phyloP scores from a whole-genome alignment of 2,888 invertebrate genomes.

The Taphrorychus bicolor region DNA sequence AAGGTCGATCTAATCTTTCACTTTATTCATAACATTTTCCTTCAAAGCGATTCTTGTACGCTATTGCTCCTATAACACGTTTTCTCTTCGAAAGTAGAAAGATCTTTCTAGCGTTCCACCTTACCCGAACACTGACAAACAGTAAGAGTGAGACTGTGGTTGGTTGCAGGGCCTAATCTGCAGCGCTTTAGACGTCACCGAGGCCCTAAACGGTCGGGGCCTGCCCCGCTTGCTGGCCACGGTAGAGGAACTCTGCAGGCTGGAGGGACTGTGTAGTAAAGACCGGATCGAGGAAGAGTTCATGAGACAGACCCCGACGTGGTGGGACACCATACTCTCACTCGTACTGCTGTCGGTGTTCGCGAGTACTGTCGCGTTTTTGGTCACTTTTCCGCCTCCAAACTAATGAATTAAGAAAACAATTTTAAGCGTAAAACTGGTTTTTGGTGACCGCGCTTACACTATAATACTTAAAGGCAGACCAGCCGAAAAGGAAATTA shows the following conservation, averaged over 20 bases:
- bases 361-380: conserved; percentile 60
- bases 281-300: neutral
- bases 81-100: too few relatives aligned
- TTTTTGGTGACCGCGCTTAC: too few relatives aligned
- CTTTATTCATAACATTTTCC: neutral
- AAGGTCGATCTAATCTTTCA: too few relatives aligned
- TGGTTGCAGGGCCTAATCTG: conserved; percentile 67
- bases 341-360: conserved; percentile 59
- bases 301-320: conserved; percentile 41
- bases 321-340: conserved; percentile 64
- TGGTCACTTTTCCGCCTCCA: conserved; percentile 62
- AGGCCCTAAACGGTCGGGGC: conserved; percentile 58
- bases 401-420: conserved; percentile 49
- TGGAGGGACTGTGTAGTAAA: conserved; percentile 43
- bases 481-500: too few relatives aligned
- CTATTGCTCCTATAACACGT: too few relatives aligned
- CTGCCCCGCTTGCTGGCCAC: conserved; percentile 58
- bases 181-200: conserved; percentile 65
- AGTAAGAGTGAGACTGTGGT: conserved; percentile 61
- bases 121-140: conserved; percentile 40
- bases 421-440: too few relatives aligned
- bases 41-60: too few relatives aligned
- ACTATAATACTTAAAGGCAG: too few relatives aligned
- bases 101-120: conserved; percentile 37
- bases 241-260: conserved; percentile 54